phyloP scores from a whole-genome alignment of 2,797 vertebrate species.

The Anguilla pacifica region DNA sequence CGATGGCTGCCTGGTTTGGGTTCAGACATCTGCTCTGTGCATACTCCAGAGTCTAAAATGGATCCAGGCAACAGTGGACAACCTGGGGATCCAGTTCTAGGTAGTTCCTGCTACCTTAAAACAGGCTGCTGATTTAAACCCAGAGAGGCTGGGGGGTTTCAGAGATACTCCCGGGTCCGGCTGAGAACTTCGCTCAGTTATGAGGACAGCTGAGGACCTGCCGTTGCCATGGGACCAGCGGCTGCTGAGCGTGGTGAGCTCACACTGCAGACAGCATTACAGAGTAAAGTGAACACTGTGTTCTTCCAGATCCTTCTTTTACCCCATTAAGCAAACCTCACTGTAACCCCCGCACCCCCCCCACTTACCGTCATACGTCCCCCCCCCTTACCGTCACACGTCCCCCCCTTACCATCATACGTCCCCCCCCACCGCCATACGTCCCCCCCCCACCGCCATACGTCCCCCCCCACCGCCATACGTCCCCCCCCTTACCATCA shows the following conservation, averaged over 20 bases:
- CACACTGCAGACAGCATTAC: not conserved
- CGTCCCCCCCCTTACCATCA: too few relatives aligned
- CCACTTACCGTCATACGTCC: not conserved
- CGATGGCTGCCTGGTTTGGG: not conserved
- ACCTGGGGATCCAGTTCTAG: not conserved
- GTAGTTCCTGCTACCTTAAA: not conserved
- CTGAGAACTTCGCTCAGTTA: not conserved
- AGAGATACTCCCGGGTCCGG: not conserved
- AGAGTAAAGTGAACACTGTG: not conserved
- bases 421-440: too few relatives aligned
- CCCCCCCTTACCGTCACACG: not conserved
- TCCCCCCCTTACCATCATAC: not conserved
- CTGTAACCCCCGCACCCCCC: not conserved
- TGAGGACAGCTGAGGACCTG: not conserved
- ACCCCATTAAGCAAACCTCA: not conserved
- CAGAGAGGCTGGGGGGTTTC: not conserved
- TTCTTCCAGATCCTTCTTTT: not conserved
- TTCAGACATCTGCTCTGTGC: not conserved
- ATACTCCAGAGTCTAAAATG: not conserved
- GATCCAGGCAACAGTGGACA: not conserved
- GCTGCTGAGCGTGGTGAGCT: not conserved
- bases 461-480: too few relatives aligned
- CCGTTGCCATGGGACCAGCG: not conserved
- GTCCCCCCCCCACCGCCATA: too few relatives aligned
- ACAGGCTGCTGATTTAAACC: not conserved